Evolutionary conservation across 2,888 invertebrate genomes (phyloP).

Genomic region (Chymomyza procnemis): DNA sequence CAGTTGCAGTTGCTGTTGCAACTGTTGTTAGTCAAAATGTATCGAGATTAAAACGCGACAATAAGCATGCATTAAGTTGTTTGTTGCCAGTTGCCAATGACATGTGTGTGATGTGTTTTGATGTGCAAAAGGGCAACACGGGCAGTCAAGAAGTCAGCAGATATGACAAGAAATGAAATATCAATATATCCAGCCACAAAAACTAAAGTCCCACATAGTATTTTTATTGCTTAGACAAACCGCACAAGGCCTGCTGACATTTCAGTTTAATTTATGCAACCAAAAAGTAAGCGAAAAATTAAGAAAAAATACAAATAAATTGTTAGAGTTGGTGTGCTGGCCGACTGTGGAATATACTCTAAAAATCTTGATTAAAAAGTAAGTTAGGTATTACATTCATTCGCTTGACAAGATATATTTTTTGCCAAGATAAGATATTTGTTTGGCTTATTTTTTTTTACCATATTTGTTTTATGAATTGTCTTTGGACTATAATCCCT

Average conservation of each 20-base stretch:
- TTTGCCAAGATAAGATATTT: no score
- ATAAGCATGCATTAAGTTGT: constrained; percentile 73
- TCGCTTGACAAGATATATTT: no score
- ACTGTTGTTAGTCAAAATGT: constrained; percentile 63
- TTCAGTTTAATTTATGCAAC: constrained; percentile 56
- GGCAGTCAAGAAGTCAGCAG: constrained; percentile 3
- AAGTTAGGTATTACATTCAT: no score
- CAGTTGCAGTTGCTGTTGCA: constrained; percentile 15
- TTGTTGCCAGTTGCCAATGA: constrained; percentile 23
- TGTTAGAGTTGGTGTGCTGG: neutral
- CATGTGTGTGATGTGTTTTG: constrained; percentile 18
- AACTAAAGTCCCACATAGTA: neutral
- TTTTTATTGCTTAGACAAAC: neutral
- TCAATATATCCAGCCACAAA: neutral
- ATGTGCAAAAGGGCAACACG: constrained; percentile 5
- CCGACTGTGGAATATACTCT: constrained; percentile 1
- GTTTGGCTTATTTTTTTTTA: no score
- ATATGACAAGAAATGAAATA: neutral
- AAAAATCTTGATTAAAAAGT: no score
- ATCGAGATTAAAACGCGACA: constrained; percentile 74
- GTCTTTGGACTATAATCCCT: no score
- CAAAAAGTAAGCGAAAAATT: neutral
- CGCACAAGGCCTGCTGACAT: constrained; percentile 36
- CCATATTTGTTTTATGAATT: no score
- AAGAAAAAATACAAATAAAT: neutral